Conservation (phyloP, 2,113 vertebrate genomes). For the Periophthalmodon schlosseri region DNA sequence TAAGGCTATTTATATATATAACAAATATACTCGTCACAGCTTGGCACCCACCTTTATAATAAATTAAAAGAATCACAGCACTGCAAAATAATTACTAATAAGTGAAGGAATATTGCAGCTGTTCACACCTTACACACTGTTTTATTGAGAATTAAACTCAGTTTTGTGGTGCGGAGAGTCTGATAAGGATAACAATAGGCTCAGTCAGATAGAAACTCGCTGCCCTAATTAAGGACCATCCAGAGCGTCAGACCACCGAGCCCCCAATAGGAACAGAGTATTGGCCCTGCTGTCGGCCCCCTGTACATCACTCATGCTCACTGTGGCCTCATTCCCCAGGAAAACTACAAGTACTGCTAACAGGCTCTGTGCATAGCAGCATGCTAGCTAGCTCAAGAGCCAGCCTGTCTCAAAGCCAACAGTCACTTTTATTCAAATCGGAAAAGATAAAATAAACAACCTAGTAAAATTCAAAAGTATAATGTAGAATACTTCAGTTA, state of each 20-base stretch:
- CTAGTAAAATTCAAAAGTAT: too few relatives aligned
- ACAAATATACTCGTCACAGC: neutral
- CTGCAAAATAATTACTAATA: neutral
- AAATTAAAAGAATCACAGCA: neutral
- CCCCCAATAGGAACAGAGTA: neutral
- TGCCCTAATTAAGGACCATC: constrained; percentile 1
- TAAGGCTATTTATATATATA: neutral
- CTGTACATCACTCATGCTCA: constrained; percentile 7
- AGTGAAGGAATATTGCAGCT: too few relatives aligned
- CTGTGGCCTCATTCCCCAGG: constrained; percentile 2
- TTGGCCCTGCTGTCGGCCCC: constrained; percentile 3
- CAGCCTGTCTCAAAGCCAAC: too few relatives aligned
- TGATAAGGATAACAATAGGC: neutral
- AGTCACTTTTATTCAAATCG: too few relatives aligned
- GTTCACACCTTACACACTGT: neutral
- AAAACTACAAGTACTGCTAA: neutral
- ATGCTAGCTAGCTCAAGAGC: too few relatives aligned
- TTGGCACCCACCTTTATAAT: neutral
- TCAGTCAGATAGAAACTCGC: neutral
- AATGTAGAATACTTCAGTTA: too few relatives aligned
- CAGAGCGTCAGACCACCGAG: neutral
- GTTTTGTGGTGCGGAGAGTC: neutral
- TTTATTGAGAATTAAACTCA: neutral
- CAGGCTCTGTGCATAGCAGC: too few relatives aligned
- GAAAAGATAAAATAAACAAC: too few relatives aligned